Percentiles rank a stretch among this genome's conserved stretches.
Conservation (phyloP, 2,888 invertebrate species). For the Chaitophorus viminalis region DNA sequence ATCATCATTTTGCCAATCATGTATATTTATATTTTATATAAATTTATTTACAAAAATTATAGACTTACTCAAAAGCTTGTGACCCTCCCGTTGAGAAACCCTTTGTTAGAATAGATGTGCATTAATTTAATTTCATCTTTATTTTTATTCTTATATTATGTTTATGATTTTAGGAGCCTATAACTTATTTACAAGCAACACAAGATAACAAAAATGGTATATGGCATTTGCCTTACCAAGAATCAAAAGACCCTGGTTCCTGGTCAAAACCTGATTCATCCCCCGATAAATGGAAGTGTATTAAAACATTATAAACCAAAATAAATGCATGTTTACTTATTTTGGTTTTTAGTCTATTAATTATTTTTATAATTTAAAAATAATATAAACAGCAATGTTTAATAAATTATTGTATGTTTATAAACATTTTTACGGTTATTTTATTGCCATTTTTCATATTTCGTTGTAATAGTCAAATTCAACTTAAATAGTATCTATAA, state of each 20-base stretch:
- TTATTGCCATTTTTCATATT: neutral
- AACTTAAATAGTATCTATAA: no score
- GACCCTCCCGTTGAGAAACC: no score
- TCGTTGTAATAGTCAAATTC: no score
- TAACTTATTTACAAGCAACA: slow-evolving; percentile 44
- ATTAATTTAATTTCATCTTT: neutral
- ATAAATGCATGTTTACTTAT: neutral
- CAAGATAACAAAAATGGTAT: slow-evolving; percentile 25
- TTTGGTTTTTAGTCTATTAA: neutral
- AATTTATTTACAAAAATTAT: no score
- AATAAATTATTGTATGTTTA: neutral
- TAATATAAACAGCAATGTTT: neutral
- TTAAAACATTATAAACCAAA: slow-evolving; percentile 12
- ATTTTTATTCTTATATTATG: neutral
- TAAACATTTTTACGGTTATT: neutral
- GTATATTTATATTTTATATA: no score
- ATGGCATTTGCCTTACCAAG: slow-evolving; percentile 44
- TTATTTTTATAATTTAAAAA: neutral
- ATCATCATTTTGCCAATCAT: no score
- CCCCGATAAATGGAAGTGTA: slow-evolving; percentile 53
- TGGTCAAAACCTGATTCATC: slow-evolving; percentile 56
- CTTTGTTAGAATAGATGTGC: no score
- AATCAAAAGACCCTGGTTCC: slow-evolving; percentile 1
- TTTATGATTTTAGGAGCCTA: slow-evolving; percentile 17
- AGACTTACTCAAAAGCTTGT: no score